Evolutionary conservation across 2,113 vertebrate genomes (phyloP), one percentile per base, ranked within the genome.

Genomic region (Ptilorrhoa leucosticta): DNA sequence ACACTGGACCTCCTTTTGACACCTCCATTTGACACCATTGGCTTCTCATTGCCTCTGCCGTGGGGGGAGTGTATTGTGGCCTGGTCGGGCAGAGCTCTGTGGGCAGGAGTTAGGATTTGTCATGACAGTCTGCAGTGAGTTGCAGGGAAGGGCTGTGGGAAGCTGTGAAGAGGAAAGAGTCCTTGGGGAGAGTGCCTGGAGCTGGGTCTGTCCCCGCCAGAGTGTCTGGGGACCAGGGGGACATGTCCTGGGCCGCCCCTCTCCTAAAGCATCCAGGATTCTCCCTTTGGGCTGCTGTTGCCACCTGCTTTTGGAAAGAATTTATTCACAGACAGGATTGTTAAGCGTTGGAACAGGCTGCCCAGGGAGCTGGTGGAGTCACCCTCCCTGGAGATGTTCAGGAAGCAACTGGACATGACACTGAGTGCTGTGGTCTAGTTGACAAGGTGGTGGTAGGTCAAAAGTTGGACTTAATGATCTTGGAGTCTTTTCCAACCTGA

Each of bases 391-490:
- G 17, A 31, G 21, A 4, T 19, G 79, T 30, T 54, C 54, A 27
- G 1, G 39, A 15, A 45, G 15, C 0, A 1, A 3, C 26, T 33
- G 56, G 40, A 9, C 5, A 4, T 53, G 13, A 6, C n/a, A 10
- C 47, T 18, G 15, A 5, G 40, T 13, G 35, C 48, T 48, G 30
- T 19, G 63, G 26, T 60, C 28, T 23, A 4, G 47, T 16, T 54
- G 54, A 6, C 26, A 22, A 13, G 30, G n/a, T 75, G n/a, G 24
- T 47, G 6, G 10, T 40, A 8, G 7, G 13, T 40, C 37, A 40
- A 0, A 68, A 47, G 22, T 15, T 60, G n/a, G 40, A 19, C 21
- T 35, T 3, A 6, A 3, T 53, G 13, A 23, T 61, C 54, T n/a
- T 61, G 47, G 35, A 54, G 26, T 14, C 39, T 48, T 76, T 31